Conservation (phyloP, 2,888 invertebrate genomes). For the Zaprionus obscuricornis region DNA sequence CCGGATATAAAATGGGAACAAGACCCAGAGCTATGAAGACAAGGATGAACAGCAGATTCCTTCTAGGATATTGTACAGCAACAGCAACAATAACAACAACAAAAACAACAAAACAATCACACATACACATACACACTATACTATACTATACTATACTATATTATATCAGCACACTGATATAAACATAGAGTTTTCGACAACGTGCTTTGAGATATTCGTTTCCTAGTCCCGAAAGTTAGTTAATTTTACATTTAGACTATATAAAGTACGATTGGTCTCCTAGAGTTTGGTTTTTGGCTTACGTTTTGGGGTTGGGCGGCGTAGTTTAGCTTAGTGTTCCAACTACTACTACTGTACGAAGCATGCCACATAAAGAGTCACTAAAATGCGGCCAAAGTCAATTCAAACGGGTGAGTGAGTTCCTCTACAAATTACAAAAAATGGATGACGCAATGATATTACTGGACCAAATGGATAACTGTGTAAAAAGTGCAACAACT, state of each 20-base stretch:
- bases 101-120: too few relatives aligned
- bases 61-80: too few relatives aligned
- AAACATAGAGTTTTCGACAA: too few relatives aligned
- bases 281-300: constrained; percentile 18
- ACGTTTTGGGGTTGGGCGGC: constrained; percentile 42
- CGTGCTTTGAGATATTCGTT: too few relatives aligned
- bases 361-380: constrained; percentile 38
- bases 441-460: too few relatives aligned
- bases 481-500: constrained; percentile 40
- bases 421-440: constrained; percentile 30
- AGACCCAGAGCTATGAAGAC: too few relatives aligned
- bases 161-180: too few relatives aligned
- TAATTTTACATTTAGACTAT: constrained; percentile 38
- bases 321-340: constrained; percentile 47
- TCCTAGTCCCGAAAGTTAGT: constrained; percentile 29
- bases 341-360: constrained; percentile 57
- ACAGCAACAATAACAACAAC: too few relatives aligned
- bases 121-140: too few relatives aligned
- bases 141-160: too few relatives aligned
- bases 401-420: constrained; percentile 65
- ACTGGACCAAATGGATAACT: constrained; percentile 31
- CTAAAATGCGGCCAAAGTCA: constrained; percentile 25
- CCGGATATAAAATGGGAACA: too few relatives aligned
- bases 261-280: constrained; percentile 36
- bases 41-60: too few relatives aligned